Percentiles rank a stretch among this genome's conserved stretches.
Evolutionary conservation across 2,113 vertebrate genomes (phyloP).

Genomic region (Brachyhypopomus occidentalis): DNA sequence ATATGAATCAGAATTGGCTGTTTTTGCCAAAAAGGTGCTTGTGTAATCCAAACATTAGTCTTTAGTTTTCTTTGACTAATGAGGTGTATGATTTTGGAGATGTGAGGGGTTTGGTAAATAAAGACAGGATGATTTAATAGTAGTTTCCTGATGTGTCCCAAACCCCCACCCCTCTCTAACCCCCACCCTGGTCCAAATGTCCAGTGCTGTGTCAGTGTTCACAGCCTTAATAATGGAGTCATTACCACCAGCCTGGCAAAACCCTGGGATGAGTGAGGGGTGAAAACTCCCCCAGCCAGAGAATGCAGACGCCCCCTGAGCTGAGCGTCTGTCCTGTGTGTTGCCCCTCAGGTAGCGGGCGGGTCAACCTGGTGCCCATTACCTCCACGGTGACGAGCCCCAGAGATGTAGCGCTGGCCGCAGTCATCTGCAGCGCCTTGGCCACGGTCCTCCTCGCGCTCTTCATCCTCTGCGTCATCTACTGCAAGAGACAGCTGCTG

Average conservation of each 20-base stretch:
- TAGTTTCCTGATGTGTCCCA: conserved; percentile 41
- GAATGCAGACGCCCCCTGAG: conserved; percentile 31
- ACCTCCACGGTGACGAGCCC: conserved; percentile 87
- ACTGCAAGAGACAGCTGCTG: conserved; percentile 95
- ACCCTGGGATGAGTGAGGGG: conserved; percentile 32
- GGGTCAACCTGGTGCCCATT: conserved; percentile 92
- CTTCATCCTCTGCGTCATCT: conserved; percentile 92
- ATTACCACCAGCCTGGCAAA: conserved; percentile 51
- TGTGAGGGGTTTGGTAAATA: conserved; percentile 28
- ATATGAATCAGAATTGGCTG: not conserved
- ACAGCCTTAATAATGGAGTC: conserved; percentile 44
- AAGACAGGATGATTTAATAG: conserved; percentile 35
- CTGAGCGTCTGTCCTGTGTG: not conserved
- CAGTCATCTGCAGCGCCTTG: conserved; percentile 93
- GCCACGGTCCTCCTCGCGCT: conserved; percentile 92
- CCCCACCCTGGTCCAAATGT: conserved; percentile 20
- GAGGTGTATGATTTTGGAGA: conserved; percentile 26
- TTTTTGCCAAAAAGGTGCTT: conserved; percentile 1
- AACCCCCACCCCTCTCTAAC: conserved; percentile 7
- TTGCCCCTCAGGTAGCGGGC: conserved; percentile 79
- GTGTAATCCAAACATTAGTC: not conserved
- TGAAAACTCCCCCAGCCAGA: conserved; percentile 45
- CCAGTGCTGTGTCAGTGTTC: not conserved
- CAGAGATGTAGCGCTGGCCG: conserved; percentile 90
- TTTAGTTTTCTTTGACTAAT: conserved; percentile 13